Base-by-base conservation (phyloP, 2,797 vertebrate species). In the Sternotherus odoratus region DNA sequence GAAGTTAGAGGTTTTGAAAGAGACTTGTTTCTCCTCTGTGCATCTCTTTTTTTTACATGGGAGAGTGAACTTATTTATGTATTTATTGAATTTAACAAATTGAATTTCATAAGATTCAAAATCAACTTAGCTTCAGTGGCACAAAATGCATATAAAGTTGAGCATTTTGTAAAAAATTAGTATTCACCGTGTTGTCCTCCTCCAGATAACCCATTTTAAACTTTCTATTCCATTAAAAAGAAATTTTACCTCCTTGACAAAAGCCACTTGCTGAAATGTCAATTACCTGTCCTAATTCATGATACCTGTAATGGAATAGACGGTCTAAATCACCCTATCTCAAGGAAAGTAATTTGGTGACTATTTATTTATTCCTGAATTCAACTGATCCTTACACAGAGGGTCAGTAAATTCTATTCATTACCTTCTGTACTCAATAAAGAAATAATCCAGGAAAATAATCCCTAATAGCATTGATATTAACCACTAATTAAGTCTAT, bases 161-260 rank as follows among this genome's bases (percentile, higher is more conserved):
- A 88, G 54, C 90, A 92, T 79, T 94, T 92, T 88, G 95, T 92
- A 84, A 28, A 96, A 95, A 91, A 94, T 94, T 92, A 91, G 94
- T 89, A 96, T 93, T 94, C 90, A 91, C 87, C 23, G 77, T 85
- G 94, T 86, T 93, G 78, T 79, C 69, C 82, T 50, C n/a, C 88
- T 92, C 83, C 79, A 94, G 94, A 94, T 23, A 93, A 89, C 69
- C 95, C 86, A 94, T 94, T 94, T 93, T 90, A 83, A 96, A 96
- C 94, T 83, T 95, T 95, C 86, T 78, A 92, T 94, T 96, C 77
- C 85, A 97, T 95, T 96, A 96, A 88, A 95, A 95, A 77, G 92
- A 96, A 91, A 87, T 93, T 94, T 93, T 80, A 91, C 91, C 92
- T 92, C 82, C 90, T 91, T 96, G 93, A 95, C 92, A 96, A 96